Evolutionary conservation across 2,113 vertebrate species (phyloP).

Genomic region (Kryptolebias marmoratus): DNA sequence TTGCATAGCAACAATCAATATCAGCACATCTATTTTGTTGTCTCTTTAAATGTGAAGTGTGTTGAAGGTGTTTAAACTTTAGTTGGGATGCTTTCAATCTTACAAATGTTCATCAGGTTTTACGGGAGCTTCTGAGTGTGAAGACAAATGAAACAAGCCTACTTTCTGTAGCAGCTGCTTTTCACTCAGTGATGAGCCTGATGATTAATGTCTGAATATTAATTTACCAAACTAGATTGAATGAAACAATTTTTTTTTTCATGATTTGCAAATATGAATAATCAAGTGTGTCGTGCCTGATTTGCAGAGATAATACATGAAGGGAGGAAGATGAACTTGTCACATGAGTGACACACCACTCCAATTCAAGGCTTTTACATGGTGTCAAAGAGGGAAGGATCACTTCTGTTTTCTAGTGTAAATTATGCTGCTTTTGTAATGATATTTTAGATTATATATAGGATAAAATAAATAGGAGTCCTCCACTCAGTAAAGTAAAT

Average conservation of each 20-base stretch:
- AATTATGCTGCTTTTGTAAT: too few relatives aligned
- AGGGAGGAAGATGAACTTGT: conserved; percentile 15
- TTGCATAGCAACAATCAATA: conserved; percentile 45
- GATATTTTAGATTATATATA: too few relatives aligned
- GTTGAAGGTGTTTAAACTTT: background rate
- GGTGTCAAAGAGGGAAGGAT: background rate
- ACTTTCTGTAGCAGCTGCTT: conserved; percentile 47
- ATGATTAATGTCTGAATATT: conserved; percentile 48
- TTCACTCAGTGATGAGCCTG: conserved; percentile 29
- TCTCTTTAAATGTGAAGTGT: background rate
- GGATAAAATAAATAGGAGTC: too few relatives aligned
- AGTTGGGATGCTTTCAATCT: conserved; percentile 6
- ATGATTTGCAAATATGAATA: conserved; percentile 48
- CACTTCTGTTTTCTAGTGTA: background rate
- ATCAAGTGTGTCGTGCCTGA: conserved; percentile 19
- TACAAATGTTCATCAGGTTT: conserved; percentile 26
- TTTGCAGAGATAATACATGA: conserved; percentile 36
- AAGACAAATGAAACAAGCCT: conserved; percentile 33
- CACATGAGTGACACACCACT: conserved; percentile 2
- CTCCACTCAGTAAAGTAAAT: too few relatives aligned
- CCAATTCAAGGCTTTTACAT: background rate
- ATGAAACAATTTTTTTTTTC: conserved; percentile 32
- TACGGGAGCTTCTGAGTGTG: conserved; percentile 23
- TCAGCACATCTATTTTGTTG: conserved; percentile 15
- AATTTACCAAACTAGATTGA: conserved; percentile 27